Base-by-base conservation (phyloP, 2,797 vertebrate species). In the Mustela erminea region DNA sequence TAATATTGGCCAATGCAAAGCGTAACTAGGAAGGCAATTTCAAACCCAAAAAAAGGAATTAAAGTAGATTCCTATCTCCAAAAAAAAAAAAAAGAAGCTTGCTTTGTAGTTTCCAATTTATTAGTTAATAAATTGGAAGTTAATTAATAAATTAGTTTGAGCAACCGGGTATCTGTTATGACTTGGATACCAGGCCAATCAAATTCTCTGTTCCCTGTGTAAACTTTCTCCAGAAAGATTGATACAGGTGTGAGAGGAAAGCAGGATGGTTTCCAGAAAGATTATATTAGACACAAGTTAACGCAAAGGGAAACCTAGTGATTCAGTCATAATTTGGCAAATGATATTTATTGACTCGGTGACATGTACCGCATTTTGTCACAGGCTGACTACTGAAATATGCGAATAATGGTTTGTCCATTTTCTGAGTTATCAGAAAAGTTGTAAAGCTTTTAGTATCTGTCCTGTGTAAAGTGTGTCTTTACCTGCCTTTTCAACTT, bases 301-400 rank as follows among this genome's bases (percentile, higher is more conserved):
- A 23, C 3, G 35, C 29, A 13, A 62, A 87, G 52, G 32, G 29
- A 78, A 81, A 78, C 41, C 46, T 46, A 70, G 21, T 21, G 43
- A 82, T 38, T 90, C 27, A 2, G 18, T 56, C 75, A 46, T 35
- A 20, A 46, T 58, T 87, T 74, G 54, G 38, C 20, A 83, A 21
- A 29, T 68, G 21, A 68, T 84, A 7, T 27, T 54, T 41, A n/a
- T 1, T 52, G 23, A 32, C 64, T 43, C 58, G n/a, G 2, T 52
- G 54, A 5, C 56, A 3, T 3, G 0, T 21, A 5, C 5, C 25
- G 46, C 5, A 6, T 75, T 84, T 1, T 27, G 4, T 46, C 52
- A 25, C 13, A 38, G 41, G 13, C 1, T 9, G 7, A 49, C 0
- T 2, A 27, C 17, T 32, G 32, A 82, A 86, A 81, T n/a, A 60